Evolutionary conservation across 2,113 vertebrate genomes (phyloP).

Genomic region (Leuciscus idus): DNA sequence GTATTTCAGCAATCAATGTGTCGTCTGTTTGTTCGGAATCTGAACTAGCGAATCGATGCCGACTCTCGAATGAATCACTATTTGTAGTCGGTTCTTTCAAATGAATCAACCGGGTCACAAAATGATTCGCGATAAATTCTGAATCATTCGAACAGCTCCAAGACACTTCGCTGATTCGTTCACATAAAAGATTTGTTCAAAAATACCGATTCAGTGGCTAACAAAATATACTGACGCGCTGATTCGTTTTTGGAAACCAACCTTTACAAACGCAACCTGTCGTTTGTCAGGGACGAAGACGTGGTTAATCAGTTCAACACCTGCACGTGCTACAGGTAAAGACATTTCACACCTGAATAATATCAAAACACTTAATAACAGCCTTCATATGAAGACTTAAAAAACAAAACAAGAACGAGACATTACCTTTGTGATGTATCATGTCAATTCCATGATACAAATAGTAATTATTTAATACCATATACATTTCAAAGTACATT

Average conservation of each 20-base stretch:
- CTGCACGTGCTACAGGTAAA: neutral
- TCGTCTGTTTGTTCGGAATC: neutral
- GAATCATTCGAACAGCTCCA: neutral
- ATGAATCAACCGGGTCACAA: neutral
- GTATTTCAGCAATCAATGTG: neutral
- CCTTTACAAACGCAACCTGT: neutral
- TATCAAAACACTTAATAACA: neutral
- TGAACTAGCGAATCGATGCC: neutral
- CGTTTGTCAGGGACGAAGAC: neutral
- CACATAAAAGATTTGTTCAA: neutral
- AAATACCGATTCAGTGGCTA: neutral
- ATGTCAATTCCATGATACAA: neutral
- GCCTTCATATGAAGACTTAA: too few relatives aligned
- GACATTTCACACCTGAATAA: neutral
- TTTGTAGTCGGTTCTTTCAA: neutral
- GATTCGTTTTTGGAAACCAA: neutral
- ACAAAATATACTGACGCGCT: neutral
- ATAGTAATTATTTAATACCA: neutral
- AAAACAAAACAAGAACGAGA: neutral
- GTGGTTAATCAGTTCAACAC: neutral
- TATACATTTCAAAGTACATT: neutral
- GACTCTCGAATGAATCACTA: neutral
- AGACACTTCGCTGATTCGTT: neutral
- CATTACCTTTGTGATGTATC: neutral
- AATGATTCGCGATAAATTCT: neutral